A percentile compares a stretch with the other conserved stretches of the same genome.
These are phyloP conservation scores for Hyles lineata DNA, from an alignment of 2,888 invertebrate genomes.

Conservation along the genomic window DNA sequence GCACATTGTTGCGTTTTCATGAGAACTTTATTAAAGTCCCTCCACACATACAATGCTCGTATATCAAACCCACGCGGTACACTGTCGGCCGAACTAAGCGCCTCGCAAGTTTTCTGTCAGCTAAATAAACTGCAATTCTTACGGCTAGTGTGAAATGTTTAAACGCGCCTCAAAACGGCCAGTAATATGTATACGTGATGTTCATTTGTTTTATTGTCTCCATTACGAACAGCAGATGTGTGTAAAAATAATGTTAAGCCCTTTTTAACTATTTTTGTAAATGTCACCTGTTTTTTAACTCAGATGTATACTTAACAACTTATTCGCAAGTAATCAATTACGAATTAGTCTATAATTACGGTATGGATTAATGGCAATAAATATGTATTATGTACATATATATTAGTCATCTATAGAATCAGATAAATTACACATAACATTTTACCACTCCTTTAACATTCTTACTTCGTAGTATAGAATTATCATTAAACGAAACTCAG, in stretches of 20 bases:
- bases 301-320: background rate
- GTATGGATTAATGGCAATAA: too few relatives aligned
- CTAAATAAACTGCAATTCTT: slow-evolving; percentile 68
- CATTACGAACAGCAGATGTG: background rate
- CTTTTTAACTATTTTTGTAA: background rate
- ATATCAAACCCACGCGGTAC: slow-evolving; percentile 57
- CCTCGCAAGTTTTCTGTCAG: slow-evolving; percentile 54
- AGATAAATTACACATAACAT: too few relatives aligned
- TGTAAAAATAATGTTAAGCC: background rate
- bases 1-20: slow-evolving; percentile 72
- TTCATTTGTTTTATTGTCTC: slow-evolving; percentile 21
- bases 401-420: too few relatives aligned
- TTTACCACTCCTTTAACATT: too few relatives aligned
- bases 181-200: slow-evolving; percentile 1
- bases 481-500: background rate
- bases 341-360: too few relatives aligned
- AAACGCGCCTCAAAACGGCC: slow-evolving; percentile 29
- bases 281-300: background rate
- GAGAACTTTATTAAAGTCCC: slow-evolving; percentile 76
- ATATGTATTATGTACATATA: too few relatives aligned
- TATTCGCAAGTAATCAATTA: background rate
- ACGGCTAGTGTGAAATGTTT: slow-evolving; percentile 58
- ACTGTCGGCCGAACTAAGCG: slow-evolving; percentile 37
- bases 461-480: background rate
- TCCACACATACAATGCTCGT: slow-evolving; percentile 57